phyloP scores from a whole-genome alignment of 2,113 vertebrate genomes.

The Myocastor coypus region DNA sequence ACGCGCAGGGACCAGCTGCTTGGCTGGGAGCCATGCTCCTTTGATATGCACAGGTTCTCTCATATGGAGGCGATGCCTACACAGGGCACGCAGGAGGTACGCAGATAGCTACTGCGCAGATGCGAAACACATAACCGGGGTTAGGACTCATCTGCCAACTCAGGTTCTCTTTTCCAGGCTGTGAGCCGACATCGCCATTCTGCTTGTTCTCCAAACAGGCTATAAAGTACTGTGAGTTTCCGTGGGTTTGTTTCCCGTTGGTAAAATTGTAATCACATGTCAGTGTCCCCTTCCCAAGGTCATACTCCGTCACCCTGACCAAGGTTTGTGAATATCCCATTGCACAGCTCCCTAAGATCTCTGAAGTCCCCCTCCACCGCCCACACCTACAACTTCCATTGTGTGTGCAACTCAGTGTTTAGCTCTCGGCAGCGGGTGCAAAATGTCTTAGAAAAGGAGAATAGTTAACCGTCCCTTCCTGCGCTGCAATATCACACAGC shows the following conservation, averaged over 20 bases:
- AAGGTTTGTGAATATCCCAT: neutral
- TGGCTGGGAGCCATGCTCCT: fast-evolving
- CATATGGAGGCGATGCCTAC: too few relatives aligned
- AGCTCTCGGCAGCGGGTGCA: neutral
- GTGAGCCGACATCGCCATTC: neutral
- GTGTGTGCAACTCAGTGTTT: neutral
- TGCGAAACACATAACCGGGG: neutral
- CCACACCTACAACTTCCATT: neutral
- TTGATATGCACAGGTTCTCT: neutral
- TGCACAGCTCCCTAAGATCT: neutral
- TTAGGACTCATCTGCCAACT: neutral
- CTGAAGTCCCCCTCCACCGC: neutral
- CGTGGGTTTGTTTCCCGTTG: neutral
- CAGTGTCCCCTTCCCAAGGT: neutral
- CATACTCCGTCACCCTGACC: neutral
- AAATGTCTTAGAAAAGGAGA: neutral
- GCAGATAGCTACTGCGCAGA: too few relatives aligned
- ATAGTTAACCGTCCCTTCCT: neutral
- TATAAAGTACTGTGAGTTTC: neutral
- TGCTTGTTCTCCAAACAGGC: neutral
- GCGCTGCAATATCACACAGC: neutral
- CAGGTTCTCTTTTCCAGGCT: neutral
- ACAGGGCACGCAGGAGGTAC: too few relatives aligned
- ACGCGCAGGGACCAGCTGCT: neutral
- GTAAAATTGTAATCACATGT: neutral